phyloP scores from a whole-genome alignment of 1,140 invertebrate genomes.

The Ceratoteleas bidentatus region DNA sequence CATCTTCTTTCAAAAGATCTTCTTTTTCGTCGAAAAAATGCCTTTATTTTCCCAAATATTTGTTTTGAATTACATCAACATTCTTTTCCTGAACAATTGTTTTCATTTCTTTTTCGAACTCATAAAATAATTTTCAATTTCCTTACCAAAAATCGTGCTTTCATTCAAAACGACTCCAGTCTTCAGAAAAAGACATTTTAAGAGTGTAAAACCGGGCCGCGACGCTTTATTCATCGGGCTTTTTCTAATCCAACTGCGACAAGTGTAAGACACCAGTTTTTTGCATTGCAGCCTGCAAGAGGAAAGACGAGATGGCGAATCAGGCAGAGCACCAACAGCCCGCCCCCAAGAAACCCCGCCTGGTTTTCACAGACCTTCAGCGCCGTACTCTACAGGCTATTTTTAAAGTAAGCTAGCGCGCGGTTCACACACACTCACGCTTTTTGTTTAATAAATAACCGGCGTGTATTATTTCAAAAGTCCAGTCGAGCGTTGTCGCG shows the following conservation, averaged over 20 bases:
- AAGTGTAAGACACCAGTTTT: constrained; percentile 53
- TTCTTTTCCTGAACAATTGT: too few species aligned
- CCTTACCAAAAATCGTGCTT: too few species aligned
- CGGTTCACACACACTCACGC: constrained; percentile 30
- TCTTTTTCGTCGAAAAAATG: too few species aligned
- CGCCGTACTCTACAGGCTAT: constrained; percentile 99
- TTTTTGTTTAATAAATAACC: constrained; percentile 58
- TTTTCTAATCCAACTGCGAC: constrained; percentile 41
- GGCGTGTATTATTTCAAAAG: constrained; percentile 40
- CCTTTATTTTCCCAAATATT: too few species aligned
- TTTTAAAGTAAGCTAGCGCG: constrained; percentile 90
- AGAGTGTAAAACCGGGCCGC: too few species aligned
- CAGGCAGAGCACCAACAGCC: constrained; percentile 89
- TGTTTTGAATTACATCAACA: too few species aligned
- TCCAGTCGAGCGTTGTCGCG: constrained; percentile 38
- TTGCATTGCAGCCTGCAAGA: constrained; percentile 92
- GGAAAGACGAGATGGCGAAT: constrained; percentile 96
- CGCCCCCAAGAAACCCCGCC: constrained; percentile 98
- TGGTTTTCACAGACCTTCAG: constrained; percentile 99
- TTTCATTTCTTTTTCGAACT: too few species aligned
- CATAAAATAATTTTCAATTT: too few species aligned
- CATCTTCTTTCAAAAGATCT: too few species aligned
- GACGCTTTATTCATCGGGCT: constrained; percentile 27
- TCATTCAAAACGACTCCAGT: too few species aligned
- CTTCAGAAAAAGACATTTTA: too few species aligned